Conservation (phyloP, 2,888 invertebrate species). For the Watsonalla cultraria region DNA sequence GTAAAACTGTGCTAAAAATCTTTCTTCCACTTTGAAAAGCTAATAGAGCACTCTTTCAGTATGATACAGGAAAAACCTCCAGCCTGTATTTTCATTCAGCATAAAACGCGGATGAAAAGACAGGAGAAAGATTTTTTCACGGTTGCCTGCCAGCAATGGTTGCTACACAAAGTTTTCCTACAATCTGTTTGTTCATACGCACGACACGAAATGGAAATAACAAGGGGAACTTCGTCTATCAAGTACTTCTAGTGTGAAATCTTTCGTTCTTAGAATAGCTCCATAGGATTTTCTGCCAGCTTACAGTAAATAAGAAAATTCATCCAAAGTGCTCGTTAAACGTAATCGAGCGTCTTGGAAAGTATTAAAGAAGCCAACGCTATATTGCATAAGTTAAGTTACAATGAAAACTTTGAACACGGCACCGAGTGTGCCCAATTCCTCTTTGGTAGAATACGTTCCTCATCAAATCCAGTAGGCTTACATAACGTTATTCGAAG, state of each 20-base stretch:
- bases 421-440: conserved; percentile 69
- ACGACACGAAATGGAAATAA: conserved; percentile 30
- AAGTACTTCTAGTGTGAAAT: conserved; percentile 62
- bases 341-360: conserved; percentile 75
- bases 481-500: conserved; percentile 41
- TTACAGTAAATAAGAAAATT: conserved; percentile 76
- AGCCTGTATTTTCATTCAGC: background rate
- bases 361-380: conserved; percentile 75
- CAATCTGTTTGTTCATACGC: conserved; percentile 22
- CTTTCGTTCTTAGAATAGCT: conserved; percentile 49
- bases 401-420: conserved; percentile 73
- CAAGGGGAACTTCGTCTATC: conserved; percentile 49
- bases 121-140: background rate
- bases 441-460: conserved; percentile 58
- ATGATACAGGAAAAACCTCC: background rate
- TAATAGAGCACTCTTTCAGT: too few species aligned
- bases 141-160: background rate
- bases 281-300: conserved; percentile 61
- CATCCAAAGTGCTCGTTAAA: conserved; percentile 71
- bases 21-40: too few species aligned
- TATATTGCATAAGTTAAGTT: conserved; percentile 77
- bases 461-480: conserved; percentile 44
- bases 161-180: conserved; percentile 1
- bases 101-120: background rate
- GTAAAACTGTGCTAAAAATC: too few species aligned